Conservation (phyloP, 2,797 vertebrate species). For the Okamejei kenojei region DNA sequence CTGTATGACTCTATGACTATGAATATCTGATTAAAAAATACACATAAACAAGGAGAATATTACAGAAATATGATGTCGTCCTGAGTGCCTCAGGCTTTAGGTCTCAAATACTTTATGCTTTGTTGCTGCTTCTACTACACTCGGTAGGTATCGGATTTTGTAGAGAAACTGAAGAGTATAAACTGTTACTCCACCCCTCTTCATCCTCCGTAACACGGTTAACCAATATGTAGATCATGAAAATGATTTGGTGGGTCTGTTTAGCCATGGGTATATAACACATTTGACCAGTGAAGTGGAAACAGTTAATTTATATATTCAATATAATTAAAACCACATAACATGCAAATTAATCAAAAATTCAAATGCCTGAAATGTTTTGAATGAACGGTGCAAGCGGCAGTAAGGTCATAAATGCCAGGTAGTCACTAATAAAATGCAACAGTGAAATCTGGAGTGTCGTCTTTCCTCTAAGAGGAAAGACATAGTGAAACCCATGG, state of each 20-base stretch:
- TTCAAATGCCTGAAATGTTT: constrained; percentile 18
- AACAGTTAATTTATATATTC: background rate
- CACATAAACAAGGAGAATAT: background rate
- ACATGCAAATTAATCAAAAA: background rate
- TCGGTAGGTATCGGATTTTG: background rate
- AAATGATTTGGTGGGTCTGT: background rate
- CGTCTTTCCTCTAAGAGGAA: background rate
- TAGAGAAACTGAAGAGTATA: background rate
- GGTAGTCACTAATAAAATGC: background rate
- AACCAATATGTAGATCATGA: background rate
- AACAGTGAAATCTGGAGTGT: background rate
- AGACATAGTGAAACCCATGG: too few relatives aligned
- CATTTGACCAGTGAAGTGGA: background rate
- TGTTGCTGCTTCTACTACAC: background rate
- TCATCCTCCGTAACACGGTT: background rate
- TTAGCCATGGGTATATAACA: background rate
- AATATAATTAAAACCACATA: background rate
- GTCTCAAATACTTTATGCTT: background rate
- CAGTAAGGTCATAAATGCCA: background rate
- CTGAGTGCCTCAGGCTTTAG: background rate
- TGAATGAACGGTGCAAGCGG: background rate
- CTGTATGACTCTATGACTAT: too few relatives aligned
- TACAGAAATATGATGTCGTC: too few relatives aligned
- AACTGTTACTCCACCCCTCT: background rate
- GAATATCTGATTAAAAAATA: too few relatives aligned